Evolutionary conservation across 2,797 vertebrate species (phyloP).

Genomic region (Malurus splendens): DNA sequence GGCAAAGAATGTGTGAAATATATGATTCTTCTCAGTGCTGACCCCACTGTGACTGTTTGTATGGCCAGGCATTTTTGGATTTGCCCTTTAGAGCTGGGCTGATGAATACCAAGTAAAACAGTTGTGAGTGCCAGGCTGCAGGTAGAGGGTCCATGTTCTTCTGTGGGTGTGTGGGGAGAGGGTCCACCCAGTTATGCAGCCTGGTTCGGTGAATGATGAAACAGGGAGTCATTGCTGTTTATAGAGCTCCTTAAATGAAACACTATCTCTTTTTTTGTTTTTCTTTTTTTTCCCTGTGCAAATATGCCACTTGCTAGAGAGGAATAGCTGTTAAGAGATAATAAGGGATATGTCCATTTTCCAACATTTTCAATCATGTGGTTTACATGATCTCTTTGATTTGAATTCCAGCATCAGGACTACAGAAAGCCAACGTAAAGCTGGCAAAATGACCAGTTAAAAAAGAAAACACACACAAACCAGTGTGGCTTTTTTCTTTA

Average conservation of each 20-base stretch:
- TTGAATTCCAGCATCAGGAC: conserved; percentile 39
- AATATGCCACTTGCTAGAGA: not conserved
- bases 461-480: not conserved
- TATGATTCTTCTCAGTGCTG: not conserved
- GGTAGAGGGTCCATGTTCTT: not conserved
- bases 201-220: not conserved
- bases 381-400: conserved; percentile 16
- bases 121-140: not conserved
- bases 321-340: conserved; percentile 14
- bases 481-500: conserved; percentile 9
- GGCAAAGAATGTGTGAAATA: not conserved
- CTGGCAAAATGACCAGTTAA: conserved; percentile 58
- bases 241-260: not conserved
- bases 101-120: not conserved
- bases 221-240: not conserved
- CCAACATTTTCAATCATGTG: not conserved
- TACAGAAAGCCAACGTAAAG: not conserved
- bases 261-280: not conserved
- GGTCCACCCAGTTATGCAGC: not conserved
- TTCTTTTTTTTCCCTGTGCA: not conserved
- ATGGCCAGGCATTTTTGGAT: conserved; percentile 19
- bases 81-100: conserved; percentile 19
- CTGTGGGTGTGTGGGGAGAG: not conserved
- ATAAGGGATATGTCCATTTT: not conserved
- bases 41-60: not conserved